Evolutionary conservation across 2,888 invertebrate species (phyloP), one percentile per base, ranked within the genome.

Genomic region (Acronicta psi): DNA sequence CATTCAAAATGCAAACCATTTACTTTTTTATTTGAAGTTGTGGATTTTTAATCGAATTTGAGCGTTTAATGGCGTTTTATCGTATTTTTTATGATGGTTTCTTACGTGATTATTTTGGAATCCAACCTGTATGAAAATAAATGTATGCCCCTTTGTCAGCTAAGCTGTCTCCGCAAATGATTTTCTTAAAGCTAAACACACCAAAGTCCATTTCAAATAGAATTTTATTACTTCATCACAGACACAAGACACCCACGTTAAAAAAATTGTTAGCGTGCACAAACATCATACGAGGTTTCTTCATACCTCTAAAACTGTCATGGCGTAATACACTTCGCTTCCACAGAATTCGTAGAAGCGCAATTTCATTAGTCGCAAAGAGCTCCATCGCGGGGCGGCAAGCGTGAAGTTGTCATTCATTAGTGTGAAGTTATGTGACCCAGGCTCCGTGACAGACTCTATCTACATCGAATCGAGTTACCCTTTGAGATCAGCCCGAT

Each of bases 321-420:
- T 67, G 54, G 54, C 59, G 67, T 75, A 80, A 82, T 80, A 77
- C 69, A 77, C 64, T 67, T 62, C 60, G 57, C 71, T 69, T 75
- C 69, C 56, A 60, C 61, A 70, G 75, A 69, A 81, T 84, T 80
- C 80, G 50, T 77, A 75, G 74, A 75, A 79, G 81, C 80, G 84
- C 83, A 89, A 90, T 88, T 89, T 89, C 88, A 88, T 90, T 89
- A 87, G 85, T 83, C 79, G 81, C 80, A 82, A 82, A 85, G 82
- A 84, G 85, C 83, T 78, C 77, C 76, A 80, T 81, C 71, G 82
- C 73, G 79, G 60, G 77, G 81, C 75, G 82, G 81, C 81, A 80
- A 78, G 75, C 80, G 82, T 79, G 83, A 84, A 86, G 78, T 84
- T 80, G 81, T 87, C 87, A 84, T 89, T 89, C 85, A 88, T 88